Evolutionary conservation across 35 echinoderm and acorn worm species (phyloP).

Genomic region (Amphiura filiformis): DNA sequence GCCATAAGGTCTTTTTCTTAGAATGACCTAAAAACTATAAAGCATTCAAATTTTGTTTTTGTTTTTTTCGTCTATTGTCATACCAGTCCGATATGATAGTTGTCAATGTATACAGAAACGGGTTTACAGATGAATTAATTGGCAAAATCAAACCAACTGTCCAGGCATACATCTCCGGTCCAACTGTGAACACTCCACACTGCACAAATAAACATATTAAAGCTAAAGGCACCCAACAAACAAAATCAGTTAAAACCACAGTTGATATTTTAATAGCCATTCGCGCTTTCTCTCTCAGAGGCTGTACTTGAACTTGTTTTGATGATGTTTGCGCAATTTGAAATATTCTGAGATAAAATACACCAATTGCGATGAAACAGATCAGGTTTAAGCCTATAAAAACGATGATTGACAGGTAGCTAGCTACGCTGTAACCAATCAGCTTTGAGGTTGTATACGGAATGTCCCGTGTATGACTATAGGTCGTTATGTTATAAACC

Average conservation of each 20-base stretch:
- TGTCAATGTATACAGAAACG: not conserved
- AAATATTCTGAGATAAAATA: conserved; percentile 45
- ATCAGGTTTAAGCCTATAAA: not conserved
- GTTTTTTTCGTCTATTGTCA: no score
- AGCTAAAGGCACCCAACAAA: not conserved
- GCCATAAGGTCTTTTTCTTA: no score
- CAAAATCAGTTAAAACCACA: not conserved
- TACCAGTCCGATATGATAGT: not conserved
- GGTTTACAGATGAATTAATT: not conserved
- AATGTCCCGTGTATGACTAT: not conserved
- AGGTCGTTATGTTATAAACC: not conserved
- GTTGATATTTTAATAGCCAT: not conserved
- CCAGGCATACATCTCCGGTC: not conserved
- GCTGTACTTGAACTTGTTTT: not conserved
- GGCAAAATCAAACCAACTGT: not conserved
- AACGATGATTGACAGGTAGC: not conserved
- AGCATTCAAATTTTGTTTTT: no score
- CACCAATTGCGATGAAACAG: conserved; percentile 12
- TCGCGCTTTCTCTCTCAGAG: not conserved
- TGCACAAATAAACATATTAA: not conserved
- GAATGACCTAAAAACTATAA: no score
- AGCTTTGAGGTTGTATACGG: not conserved
- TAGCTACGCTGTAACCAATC: not conserved
- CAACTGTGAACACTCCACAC: not conserved
- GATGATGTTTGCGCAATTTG: conserved; percentile 9